These are phyloP conservation scores for Notamacropus eugenii DNA, from an alignment of 2,797 vertebrate genomes.

Conservation along the genomic window DNA sequence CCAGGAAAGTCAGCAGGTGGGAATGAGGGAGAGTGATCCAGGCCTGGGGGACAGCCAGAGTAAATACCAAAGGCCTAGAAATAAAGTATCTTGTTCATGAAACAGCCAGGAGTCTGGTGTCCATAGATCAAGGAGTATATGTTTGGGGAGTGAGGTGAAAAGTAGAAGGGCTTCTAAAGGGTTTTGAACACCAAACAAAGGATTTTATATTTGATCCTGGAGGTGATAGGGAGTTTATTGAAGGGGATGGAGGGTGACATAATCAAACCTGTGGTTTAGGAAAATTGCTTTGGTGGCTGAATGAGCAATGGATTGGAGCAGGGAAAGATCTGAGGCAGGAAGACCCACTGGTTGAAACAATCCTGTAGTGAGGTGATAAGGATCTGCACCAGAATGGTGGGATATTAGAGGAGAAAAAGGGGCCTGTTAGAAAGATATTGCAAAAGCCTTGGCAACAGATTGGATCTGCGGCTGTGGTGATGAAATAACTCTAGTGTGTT, in stretches of 20 bases:
- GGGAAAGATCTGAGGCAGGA: neutral
- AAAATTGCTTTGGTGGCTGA: neutral
- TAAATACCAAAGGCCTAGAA: neutral
- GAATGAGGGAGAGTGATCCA: neutral
- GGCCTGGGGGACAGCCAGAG: neutral
- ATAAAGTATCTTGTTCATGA: neutral
- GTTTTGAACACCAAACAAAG: neutral
- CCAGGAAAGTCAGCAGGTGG: neutral
- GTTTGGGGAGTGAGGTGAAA: neutral
- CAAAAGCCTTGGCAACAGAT: neutral
- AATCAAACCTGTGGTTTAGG: neutral
- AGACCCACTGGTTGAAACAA: neutral
- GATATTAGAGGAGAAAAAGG: neutral
- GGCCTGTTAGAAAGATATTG: neutral
- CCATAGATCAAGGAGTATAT: neutral
- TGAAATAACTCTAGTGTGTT: neutral
- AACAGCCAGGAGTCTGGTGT: neutral
- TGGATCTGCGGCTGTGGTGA: neutral
- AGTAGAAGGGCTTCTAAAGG: neutral
- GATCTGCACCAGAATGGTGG: neutral
- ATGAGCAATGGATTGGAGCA: neutral
- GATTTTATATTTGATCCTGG: neutral
- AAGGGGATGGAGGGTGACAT: neutral
- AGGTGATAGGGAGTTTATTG: neutral
- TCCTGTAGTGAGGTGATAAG: too few relatives aligned